A percentile compares a stretch with the other conserved stretches of the same genome.
Conservation (phyloP, 2,113 vertebrate species). For the Cryptotis parvus region DNA sequence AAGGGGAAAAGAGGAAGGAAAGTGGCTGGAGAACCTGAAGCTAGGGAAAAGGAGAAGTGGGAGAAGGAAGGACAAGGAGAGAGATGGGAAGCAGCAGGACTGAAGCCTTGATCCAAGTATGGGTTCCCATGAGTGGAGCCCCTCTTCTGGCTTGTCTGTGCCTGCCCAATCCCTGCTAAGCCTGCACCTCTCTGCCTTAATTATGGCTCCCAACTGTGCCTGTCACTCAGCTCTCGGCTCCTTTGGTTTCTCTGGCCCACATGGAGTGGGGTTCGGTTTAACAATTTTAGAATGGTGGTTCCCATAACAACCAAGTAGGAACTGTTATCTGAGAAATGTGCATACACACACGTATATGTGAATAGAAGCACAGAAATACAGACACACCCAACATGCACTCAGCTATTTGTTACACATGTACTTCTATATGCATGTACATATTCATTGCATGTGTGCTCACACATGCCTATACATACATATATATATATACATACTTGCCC, state of each 20-base stretch:
- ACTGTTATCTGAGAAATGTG: conserved; percentile 66
- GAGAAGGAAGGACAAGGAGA: not conserved
- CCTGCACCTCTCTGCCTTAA: not conserved
- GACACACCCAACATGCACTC: not conserved
- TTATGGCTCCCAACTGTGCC: conserved; percentile 42
- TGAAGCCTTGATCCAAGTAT: not conserved
- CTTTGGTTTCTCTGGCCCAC: conserved; percentile 64
- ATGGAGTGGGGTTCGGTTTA: conserved; percentile 69
- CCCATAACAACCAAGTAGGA: conserved; percentile 83
- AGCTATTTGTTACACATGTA: not conserved
- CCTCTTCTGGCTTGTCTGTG: not conserved
- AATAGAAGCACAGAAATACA: not conserved
- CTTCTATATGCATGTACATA: not conserved
- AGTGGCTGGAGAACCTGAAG: not conserved
- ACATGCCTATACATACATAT: not conserved
- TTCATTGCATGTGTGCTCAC: not conserved
- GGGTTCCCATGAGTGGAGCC: not conserved
- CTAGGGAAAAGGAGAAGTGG: not conserved
- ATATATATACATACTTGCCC: not conserved
- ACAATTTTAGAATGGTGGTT: conserved; percentile 82
- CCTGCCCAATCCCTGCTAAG: not conserved
- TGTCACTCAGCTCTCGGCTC: conserved; percentile 22
- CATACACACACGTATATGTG: not conserved
- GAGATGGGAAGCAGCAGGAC: not conserved
- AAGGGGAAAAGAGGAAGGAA: not conserved